These are phyloP conservation scores for Tupaia chinensis DNA, from an alignment of 2,113 vertebrate genomes.

Conservation along the genomic window DNA sequence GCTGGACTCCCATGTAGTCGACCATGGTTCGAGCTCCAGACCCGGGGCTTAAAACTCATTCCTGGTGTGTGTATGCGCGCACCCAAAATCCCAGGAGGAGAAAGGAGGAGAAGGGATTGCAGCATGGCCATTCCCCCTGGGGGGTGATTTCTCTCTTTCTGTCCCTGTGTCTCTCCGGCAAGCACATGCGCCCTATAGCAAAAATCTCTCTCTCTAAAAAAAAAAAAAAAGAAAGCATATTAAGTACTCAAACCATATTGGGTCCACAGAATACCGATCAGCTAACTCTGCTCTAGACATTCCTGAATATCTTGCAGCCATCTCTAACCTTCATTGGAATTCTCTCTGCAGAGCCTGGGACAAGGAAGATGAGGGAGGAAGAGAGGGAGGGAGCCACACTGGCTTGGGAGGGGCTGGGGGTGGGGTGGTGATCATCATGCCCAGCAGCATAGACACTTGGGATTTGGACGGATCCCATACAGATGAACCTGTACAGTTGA, in stretches of 20 bases:
- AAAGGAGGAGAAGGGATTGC: too few species aligned
- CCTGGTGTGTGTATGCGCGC: too few species aligned
- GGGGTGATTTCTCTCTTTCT: too few species aligned
- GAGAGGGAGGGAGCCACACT: neutral
- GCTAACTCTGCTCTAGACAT: too few species aligned
- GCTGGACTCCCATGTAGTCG: too few species aligned
- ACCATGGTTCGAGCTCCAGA: too few species aligned
- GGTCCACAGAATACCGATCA: neutral
- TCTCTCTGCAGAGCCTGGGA: neutral
- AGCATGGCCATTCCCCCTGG: too few species aligned
- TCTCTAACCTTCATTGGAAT: neutral
- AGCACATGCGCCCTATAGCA: too few species aligned
- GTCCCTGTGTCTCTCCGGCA: too few species aligned
- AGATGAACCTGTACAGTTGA: neutral
- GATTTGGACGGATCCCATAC: neutral
- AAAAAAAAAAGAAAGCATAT: neutral
- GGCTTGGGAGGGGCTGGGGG: neutral
- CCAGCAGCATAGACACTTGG: neutral
- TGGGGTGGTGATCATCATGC: neutral
- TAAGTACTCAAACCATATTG: neutral
- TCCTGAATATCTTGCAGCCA: neutral
- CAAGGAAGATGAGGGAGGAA: accelerated
- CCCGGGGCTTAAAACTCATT: too few species aligned
- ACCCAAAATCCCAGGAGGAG: too few species aligned
- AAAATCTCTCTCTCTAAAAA: too few species aligned